Evolutionary conservation across 1,140 invertebrate genomes (phyloP).

Genomic region (Coptotermes formosanus): DNA sequence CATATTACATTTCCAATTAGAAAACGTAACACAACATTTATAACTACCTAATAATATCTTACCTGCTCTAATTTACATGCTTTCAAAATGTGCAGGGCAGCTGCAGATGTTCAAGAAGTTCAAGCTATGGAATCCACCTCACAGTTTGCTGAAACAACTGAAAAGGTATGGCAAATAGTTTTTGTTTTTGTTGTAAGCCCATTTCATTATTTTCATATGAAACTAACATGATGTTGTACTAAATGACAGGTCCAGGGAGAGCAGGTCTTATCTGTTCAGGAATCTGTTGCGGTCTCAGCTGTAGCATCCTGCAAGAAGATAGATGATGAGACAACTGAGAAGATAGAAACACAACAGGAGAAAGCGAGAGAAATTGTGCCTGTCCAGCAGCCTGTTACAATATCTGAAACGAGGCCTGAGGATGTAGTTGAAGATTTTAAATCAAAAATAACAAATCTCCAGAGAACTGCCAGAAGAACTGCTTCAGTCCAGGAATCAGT

Average conservation of each 20-base stretch:
- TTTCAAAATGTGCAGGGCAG: constrained; percentile 45
- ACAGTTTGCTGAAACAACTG: constrained; percentile 38
- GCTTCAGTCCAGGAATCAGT: constrained; percentile 53
- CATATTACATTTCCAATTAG: too few species aligned
- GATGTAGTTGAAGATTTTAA: constrained; percentile 37
- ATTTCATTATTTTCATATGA: neutral
- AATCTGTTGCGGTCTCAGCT: constrained; percentile 59
- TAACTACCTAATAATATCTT: neutral
- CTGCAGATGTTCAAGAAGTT: constrained; percentile 53
- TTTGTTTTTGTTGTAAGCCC: neutral
- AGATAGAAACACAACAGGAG: constrained; percentile 41
- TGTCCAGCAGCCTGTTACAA: constrained; percentile 45
- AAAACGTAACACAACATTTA: too few species aligned
- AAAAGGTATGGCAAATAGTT: neutral
- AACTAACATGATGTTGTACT: neutral
- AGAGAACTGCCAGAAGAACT: neutral
- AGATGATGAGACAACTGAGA: constrained; percentile 49
- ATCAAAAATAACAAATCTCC: constrained; percentile 27
- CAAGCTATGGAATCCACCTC: constrained; percentile 50
- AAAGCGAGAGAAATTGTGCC: constrained; percentile 35
- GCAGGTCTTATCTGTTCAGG: constrained; percentile 55
- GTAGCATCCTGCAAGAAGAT: constrained; percentile 62
- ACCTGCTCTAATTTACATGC: neutral
- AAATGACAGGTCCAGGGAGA: constrained; percentile 45
- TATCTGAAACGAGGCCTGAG: constrained; percentile 50